These are phyloP conservation scores for Drosophila meridiana DNA, from an alignment of 2,888 invertebrate species.

Conservation along the genomic window DNA sequence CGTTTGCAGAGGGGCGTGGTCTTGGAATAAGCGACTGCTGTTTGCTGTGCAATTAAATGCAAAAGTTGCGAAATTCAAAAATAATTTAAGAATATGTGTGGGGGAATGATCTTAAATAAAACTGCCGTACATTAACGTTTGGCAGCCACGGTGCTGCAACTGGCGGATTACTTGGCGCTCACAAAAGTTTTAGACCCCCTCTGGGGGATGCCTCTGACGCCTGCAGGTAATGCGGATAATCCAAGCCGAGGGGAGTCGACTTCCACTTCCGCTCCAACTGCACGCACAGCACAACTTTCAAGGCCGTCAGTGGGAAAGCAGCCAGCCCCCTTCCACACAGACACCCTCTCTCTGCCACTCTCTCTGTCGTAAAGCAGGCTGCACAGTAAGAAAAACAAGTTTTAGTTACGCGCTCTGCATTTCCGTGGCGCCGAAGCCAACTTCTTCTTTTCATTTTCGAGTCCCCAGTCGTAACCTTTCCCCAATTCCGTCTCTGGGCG, in stretches of 20 bases:
- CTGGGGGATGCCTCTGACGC: slow-evolving; percentile 31
- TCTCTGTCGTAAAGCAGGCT: slow-evolving; percentile 41
- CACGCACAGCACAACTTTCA: slow-evolving; percentile 60
- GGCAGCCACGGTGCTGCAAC: slow-evolving; percentile 12
- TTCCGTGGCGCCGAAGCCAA: slow-evolving; percentile 70
- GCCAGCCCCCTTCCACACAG: neutral
- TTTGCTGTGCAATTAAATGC: neutral
- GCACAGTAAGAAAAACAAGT: slow-evolving; percentile 74
- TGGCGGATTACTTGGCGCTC: slow-evolving; percentile 14
- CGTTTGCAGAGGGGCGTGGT: slow-evolving; percentile 2
- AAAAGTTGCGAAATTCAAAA: slow-evolving; percentile 1
- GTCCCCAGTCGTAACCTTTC: slow-evolving; percentile 49
- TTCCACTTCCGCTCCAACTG: slow-evolving; percentile 54
- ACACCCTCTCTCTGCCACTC: neutral
- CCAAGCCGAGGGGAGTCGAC: slow-evolving; percentile 28
- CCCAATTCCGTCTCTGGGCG: slow-evolving; percentile 20
- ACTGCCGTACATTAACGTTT: neutral
- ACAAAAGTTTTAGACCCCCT: slow-evolving; percentile 30
- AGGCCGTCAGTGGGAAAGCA: slow-evolving; percentile 51
- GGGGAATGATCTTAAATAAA: neutral
- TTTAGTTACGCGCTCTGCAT: slow-evolving; percentile 72
- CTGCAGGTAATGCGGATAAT: slow-evolving; percentile 65
- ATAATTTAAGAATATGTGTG: neutral
- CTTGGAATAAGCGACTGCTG: neutral
- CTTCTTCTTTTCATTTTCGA: slow-evolving; percentile 37